Percentiles rank a stretch among this genome's conserved stretches.
Evolutionary conservation across 1,140 invertebrate genomes (phyloP).

Genomic region (Danaus plexippus): DNA sequence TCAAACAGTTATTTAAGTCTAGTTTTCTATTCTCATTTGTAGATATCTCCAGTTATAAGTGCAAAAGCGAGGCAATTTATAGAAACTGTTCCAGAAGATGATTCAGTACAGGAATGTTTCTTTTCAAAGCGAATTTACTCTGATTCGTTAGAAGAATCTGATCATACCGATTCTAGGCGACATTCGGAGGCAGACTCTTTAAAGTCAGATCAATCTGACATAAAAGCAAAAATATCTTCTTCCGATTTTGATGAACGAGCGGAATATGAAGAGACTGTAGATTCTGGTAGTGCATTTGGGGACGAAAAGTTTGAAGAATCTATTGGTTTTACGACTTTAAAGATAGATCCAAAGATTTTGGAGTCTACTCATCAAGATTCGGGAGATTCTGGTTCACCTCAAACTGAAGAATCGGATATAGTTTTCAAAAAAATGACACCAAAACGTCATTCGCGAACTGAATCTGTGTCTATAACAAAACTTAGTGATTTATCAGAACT

Average conservation of each 20-base stretch:
- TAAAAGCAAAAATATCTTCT: conserved; percentile 62
- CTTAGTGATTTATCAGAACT: conserved; percentile 56
- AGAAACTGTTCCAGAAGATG: conserved; percentile 70
- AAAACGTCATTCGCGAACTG: conserved; percentile 65
- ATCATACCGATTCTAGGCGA: conserved; percentile 66
- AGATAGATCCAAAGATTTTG: conserved; percentile 42
- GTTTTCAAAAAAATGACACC: conserved; percentile 66
- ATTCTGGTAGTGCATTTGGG: conserved; percentile 63
- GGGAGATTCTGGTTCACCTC: conserved; percentile 36
- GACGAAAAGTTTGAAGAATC: conserved; percentile 69
- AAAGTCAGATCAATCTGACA: conserved; percentile 69
- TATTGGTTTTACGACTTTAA: conserved; percentile 57
- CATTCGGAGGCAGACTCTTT: conserved; percentile 69
- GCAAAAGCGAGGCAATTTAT: conserved; percentile 71
- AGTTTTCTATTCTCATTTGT: conserved; percentile 34
- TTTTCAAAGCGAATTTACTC: conserved; percentile 71
- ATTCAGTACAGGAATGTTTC: conserved; percentile 71
- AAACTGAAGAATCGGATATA: conserved; percentile 34
- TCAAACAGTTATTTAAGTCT: conserved; percentile 4
- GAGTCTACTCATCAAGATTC: conserved; percentile 53
- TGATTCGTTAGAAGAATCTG: conserved; percentile 69
- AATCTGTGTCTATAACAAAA: conserved; percentile 65
- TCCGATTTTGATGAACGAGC: conserved; percentile 67
- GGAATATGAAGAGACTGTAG: conserved; percentile 61
- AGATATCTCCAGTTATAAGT: conserved; percentile 66